Base-by-base conservation (phyloP, 1,140 invertebrate genomes). In the Agrilus planipennis region DNA sequence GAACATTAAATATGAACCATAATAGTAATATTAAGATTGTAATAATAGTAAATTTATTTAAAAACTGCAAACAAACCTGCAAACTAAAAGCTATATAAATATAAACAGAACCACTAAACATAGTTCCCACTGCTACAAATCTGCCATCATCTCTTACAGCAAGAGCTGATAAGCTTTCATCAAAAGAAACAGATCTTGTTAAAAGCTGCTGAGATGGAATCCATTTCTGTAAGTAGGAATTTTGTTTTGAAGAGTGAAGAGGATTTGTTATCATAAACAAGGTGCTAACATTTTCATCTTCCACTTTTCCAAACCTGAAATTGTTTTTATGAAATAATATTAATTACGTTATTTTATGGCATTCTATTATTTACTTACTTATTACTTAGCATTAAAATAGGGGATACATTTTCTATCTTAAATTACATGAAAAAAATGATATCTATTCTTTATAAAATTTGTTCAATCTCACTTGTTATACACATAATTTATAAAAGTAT, bases 81-180 rank as follows among this genome's bases (percentile, higher is more conserved):
- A 96, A 71, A 70, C 84, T 95, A 64, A 92, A 95, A 20, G 87
- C 80, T 39, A 92, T 77, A 54, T 88, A 90, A 51, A 96, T 84
- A 41, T 84, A 78, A 5, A 97, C 84, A 56, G 79, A 85, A 31
- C 91, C 91, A 40, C 81, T 83, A 50, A 85, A 86, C 84, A 94
- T 91, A 16, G 87, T 92, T 4, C 91, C 92, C 11, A 92, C 76
- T 42, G 86, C 90, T 2, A 95, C 70, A 62, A 89, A 97, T 51
- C 81, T 71, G 1, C 91, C 92, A 72, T 94, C 85, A 55, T 89
- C 81, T 42, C 89, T 78, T 5, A 95, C 84, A 10, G 89, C 82
- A 39, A 96, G 63, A 9, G 88, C 84, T 1, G 88, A 85, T 3
- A 92, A 57, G 39, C 82, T 80, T 59, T 92, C 86, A 37, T 74